phyloP scores from a whole-genome alignment of 2,113 vertebrate species.

The Oceanodroma tethys region DNA sequence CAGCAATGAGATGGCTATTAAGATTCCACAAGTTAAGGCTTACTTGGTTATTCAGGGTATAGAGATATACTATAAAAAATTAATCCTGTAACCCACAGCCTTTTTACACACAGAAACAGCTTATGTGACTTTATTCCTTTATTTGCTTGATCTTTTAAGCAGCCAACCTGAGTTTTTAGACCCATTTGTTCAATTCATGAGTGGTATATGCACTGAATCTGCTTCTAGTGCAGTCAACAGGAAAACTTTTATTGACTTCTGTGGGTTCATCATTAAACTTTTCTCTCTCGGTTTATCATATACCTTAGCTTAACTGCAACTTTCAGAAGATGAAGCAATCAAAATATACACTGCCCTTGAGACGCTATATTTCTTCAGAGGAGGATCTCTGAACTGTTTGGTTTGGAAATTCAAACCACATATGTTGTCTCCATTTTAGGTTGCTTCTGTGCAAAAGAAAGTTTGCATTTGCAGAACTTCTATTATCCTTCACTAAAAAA shows the following conservation, averaged over 20 bases:
- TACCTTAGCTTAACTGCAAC: neutral
- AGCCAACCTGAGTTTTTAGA: neutral
- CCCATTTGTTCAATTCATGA: neutral
- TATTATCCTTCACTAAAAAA: neutral
- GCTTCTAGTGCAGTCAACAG: neutral
- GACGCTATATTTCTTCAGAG: neutral
- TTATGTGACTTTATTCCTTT: conserved; percentile 30
- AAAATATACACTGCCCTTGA: conserved; percentile 41
- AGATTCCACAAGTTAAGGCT: conserved; percentile 67
- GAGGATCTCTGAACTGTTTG: neutral
- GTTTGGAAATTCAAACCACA: conserved; percentile 1
- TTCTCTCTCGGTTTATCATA: neutral
- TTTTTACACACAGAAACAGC: conserved; percentile 43
- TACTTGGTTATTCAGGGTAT: conserved; percentile 48
- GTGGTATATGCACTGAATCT: neutral
- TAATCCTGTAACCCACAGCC: conserved; percentile 37
- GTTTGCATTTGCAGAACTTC: neutral
- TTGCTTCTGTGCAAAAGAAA: neutral
- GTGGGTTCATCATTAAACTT: neutral
- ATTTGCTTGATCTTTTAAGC: conserved; percentile 32
- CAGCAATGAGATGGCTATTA: conserved; percentile 67
- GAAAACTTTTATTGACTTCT: conserved; percentile 1
- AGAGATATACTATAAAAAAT: conserved; percentile 45
- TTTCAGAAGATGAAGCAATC: neutral
- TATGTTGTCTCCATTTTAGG: neutral